A percentile compares a stretch with the other conserved stretches of the same genome.
These are phyloP conservation scores for Lithophane leautieri DNA, from an alignment of 2,888 invertebrate species.

Conservation along the genomic window DNA sequence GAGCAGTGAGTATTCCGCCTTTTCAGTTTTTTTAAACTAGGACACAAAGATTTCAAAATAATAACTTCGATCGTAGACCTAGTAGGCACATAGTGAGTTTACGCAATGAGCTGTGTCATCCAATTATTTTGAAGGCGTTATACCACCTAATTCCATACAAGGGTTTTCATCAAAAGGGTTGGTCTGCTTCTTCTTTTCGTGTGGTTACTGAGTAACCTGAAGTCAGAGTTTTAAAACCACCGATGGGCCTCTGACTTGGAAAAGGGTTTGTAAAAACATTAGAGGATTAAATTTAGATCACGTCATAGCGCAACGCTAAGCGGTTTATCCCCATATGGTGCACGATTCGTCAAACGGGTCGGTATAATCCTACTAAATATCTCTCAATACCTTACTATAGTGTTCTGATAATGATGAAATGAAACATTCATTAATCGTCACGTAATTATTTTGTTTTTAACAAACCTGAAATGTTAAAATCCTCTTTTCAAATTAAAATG, in stretches of 20 bases:
- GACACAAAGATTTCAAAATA: background rate
- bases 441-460: background rate
- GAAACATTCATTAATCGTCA: background rate
- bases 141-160: background rate
- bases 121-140: background rate
- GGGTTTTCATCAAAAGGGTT: too few relatives aligned
- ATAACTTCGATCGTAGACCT: too few relatives aligned
- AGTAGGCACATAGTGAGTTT: too few relatives aligned
- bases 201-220: too few relatives aligned
- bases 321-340: conserved; percentile 9
- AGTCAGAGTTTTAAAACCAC: too few relatives aligned
- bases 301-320: conserved; percentile 4
- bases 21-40: conserved; percentile 16
- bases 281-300: conserved; percentile 9
- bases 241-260: too few relatives aligned
- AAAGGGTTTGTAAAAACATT: conserved; percentile 11
- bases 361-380: conserved; percentile 1
- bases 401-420: background rate
- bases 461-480: too few relatives aligned
- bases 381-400: background rate
- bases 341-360: background rate
- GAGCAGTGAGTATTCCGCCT: background rate
- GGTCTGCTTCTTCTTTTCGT: too few relatives aligned
- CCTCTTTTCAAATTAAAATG: too few relatives aligned
- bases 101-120: background rate